phyloP scores from a whole-genome alignment of 2,888 invertebrate species.

The Xestia c-nigrum region DNA sequence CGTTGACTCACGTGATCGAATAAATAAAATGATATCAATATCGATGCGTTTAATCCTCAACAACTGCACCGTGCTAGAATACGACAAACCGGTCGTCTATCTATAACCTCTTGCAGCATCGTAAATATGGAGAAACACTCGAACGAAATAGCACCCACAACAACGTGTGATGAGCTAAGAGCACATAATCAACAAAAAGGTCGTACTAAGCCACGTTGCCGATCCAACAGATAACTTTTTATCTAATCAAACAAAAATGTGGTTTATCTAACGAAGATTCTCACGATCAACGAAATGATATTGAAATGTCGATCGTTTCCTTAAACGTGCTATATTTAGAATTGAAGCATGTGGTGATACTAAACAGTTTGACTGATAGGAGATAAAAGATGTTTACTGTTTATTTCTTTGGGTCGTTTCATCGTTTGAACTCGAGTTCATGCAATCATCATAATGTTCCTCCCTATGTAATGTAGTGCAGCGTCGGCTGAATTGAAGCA shows the following conservation, averaged over 20 bases:
- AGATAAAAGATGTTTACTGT: conserved; percentile 46
- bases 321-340: conserved; percentile 59
- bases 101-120: conserved; percentile 77
- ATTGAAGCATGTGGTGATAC: conserved; percentile 52
- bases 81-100: conserved; percentile 73
- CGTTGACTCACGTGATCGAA: conserved; percentile 41
- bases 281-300: conserved; percentile 73
- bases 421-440: conserved; percentile 60
- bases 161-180: conserved; percentile 42
- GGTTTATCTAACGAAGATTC: conserved; percentile 71
- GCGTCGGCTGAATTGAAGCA: conserved; percentile 62
- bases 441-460: conserved; percentile 45
- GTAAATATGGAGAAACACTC: conserved; percentile 62
- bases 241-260: conserved; percentile 74
- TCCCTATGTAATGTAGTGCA: conserved; percentile 41
- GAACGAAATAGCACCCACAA: conserved; percentile 52
- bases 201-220: conserved; percentile 32
- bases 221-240: conserved; percentile 59
- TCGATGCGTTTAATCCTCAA: conserved; percentile 65
- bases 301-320: conserved; percentile 63
- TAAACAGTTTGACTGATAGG: conserved; percentile 60
- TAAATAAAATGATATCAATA: conserved; percentile 69
- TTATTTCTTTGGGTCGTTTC: conserved; percentile 36
- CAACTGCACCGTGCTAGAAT: conserved; percentile 58
- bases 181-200: conserved; percentile 47